Conservation (phyloP, 2,797 vertebrate species). For the Amblyopsis hoosieri region DNA sequence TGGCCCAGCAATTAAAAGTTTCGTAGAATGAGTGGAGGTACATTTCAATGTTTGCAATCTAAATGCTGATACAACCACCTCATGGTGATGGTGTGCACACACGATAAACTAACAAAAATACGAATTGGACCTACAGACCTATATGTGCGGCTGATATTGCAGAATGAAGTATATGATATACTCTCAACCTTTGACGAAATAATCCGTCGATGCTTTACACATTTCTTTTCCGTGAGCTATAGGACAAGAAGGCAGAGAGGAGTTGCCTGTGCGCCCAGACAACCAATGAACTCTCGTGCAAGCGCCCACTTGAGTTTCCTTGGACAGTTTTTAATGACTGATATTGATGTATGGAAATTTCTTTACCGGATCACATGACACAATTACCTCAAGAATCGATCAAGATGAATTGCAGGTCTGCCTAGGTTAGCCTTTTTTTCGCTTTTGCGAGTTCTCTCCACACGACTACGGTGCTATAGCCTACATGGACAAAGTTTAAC, state of each 20-base stretch:
- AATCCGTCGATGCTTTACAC: slow-evolving; percentile 73
- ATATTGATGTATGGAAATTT: slow-evolving; percentile 99
- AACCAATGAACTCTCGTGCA: slow-evolving; percentile 78
- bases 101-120: too few species aligned
- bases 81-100: slow-evolving; percentile 11
- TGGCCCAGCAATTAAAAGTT: slow-evolving; percentile 20
- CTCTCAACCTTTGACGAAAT: slow-evolving; percentile 61
- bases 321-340: slow-evolving; percentile 87
- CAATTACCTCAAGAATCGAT: slow-evolving; percentile 99
- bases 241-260: slow-evolving; percentile 71
- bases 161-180: slow-evolving; percentile 33
- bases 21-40: slow-evolving; percentile 26
- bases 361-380: slow-evolving; percentile 99
- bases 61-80: slow-evolving; percentile 54
- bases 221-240: slow-evolving; percentile 60
- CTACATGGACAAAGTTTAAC: slow-evolving; percentile 96
- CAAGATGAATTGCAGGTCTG: slow-evolving; percentile 99
- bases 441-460: slow-evolving; percentile 88
- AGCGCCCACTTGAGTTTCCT: slow-evolving; percentile 77
- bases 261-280: slow-evolving; percentile 73
- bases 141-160: slow-evolving; percentile 34
- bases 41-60: slow-evolving; percentile 39
- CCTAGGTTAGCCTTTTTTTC: slow-evolving; percentile 95
- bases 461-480: slow-evolving; percentile 87
- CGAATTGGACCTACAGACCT: slow-evolving; percentile 17